Base-by-base conservation (phyloP, 1,140 invertebrate species). In the Cydia amplana region DNA sequence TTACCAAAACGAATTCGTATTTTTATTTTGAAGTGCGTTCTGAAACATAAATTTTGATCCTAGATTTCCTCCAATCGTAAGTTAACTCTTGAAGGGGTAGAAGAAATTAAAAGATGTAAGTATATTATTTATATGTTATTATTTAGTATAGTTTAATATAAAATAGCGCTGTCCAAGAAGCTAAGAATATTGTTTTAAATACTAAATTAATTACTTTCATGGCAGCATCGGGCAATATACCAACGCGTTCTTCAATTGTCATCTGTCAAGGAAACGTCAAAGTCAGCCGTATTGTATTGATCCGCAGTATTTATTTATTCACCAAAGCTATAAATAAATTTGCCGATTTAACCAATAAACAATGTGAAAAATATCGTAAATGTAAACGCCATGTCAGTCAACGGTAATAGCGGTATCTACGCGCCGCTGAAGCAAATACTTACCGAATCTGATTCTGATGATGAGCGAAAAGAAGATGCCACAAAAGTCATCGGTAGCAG, bases 361-460 rank as follows among this genome's bases (percentile, higher is more conserved):
- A 75, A 75, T 75, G 74, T 75, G 55, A 28, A 32, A 36, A 36
- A 18, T 28, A 64, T 2, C 40, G 4, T 18, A 2, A 18, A 67
- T 64, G 36, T 70, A 46, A 73, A 82, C 83, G 80, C 84, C 82
- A 92, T 92, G 91, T 87, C 90, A 80, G 81, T 86, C 79, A 93
- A 93, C 89, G 90, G 89, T 55, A 91, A 85, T 80, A 93, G 94
- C 83, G 95, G 94, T 80, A 94, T 94, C 82, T 96, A 96, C 87
- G 93, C 95, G 76, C 96, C 95, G 46, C 85, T 96, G 81, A 95
- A 95, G 18, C 96, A 96, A 91, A 95, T 94, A 78, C 93, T 96
- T 77, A 95, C 95, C 65, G 96, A 96, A 86, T 96, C 95, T 0
- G 95, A 96, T 80, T 96, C 95, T 1, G 96, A 96, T 78, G 95